phyloP scores from a whole-genome alignment of 2,113 vertebrate genomes.

The Pygoscelis antarcticus region DNA sequence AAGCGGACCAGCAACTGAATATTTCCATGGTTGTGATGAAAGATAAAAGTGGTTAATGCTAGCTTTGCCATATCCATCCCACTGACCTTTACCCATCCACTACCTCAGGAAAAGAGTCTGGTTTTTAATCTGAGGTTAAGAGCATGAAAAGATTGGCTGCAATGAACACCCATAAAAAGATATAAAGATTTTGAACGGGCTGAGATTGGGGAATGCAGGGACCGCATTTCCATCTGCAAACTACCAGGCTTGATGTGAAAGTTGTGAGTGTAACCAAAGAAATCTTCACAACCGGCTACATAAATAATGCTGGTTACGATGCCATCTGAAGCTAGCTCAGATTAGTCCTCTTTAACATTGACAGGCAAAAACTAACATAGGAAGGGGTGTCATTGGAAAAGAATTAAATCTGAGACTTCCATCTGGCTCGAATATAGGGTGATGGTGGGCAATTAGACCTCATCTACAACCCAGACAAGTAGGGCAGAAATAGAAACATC shows the following conservation, averaged over 20 bases:
- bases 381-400: neutral
- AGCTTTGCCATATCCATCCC: neutral
- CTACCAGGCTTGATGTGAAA: neutral
- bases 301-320: constrained; percentile 15
- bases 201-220: neutral
- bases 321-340: constrained; percentile 13
- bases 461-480: constrained; percentile 32
- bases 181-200: neutral
- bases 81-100: neutral
- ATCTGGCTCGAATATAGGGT: constrained; percentile 47
- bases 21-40: neutral
- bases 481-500: constrained; percentile 50
- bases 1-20: neutral
- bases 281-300: neutral
- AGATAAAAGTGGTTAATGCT: neutral
- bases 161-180: neutral
- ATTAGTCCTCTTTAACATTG: neutral
- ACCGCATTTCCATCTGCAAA: neutral
- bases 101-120: neutral
- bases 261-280: neutral
- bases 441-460: constrained; percentile 20
- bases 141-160: neutral
- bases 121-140: neutral
- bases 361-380: constrained; percentile 13
- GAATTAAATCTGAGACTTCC: constrained; percentile 49